phyloP scores from a whole-genome alignment of 2,113 vertebrate species.

The Eulacestoma nigropectus region DNA sequence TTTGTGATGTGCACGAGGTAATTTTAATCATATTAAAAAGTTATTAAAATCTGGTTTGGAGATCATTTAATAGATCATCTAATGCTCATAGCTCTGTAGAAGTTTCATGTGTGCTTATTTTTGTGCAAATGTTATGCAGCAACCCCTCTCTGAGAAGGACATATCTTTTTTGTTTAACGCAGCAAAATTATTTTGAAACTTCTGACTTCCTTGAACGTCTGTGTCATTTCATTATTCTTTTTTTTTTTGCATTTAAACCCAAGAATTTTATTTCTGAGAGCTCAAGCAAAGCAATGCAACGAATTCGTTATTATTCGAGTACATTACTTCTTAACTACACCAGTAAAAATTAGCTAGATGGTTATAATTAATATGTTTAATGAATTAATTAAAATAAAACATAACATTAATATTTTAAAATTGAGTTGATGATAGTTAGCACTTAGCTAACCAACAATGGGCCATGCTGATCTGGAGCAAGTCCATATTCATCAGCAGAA shows the following conservation, averaged over 20 bases:
- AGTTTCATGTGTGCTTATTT: not conserved
- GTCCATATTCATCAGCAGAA: not conserved
- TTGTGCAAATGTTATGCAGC: fast-evolving
- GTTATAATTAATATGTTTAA: not conserved
- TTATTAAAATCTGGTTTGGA: not conserved
- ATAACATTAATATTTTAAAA: not conserved
- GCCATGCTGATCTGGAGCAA: not conserved
- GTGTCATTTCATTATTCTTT: not conserved
- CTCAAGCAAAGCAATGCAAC: not conserved
- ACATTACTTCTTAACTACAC: not conserved
- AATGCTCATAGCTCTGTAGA: not conserved
- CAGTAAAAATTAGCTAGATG: not conserved
- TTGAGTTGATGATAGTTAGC: not conserved
- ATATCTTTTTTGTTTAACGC: not conserved
- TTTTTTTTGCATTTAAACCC: not conserved
- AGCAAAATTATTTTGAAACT: not conserved
- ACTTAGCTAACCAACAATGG: not conserved
- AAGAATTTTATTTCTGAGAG: not conserved
- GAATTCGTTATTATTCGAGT: not conserved
- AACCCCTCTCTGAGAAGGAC: not conserved
- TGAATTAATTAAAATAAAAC: not conserved
- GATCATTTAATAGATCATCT: not conserved
- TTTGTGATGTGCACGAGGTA: not conserved
- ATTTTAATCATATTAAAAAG: not conserved
- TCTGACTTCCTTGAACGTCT: not conserved